Evolutionary conservation across 2,113 vertebrate species (phyloP), one percentile per base, ranked within the genome.

Genomic region (Progne subis): DNA sequence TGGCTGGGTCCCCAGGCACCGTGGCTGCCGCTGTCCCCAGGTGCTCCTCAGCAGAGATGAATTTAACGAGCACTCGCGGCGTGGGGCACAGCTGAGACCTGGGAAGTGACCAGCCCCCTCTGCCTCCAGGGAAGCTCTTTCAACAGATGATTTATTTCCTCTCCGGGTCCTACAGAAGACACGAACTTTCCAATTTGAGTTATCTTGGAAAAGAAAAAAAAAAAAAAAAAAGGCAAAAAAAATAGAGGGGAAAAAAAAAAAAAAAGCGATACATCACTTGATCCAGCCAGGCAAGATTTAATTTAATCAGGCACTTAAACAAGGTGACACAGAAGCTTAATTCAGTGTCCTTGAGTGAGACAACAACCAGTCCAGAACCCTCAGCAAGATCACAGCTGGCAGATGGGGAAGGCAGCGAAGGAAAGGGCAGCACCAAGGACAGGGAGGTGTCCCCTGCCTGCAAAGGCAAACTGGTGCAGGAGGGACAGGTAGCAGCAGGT

Each of bases 71-170:
- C 57, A 21, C 2, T 18, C 20, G 0, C 47, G 52, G 75, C 1
- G 18, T 41, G 68, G 74, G 87, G 79, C 87, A 77, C 93, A 95
- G 96, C 93, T 96, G 92, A 53, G 88, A 78, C 91, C 88, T 8
- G 60, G 39, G 28, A 67, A 41, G 47, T 56, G 86, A 86, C 60
- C n/a, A 91, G 49, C 37, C 28, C 25, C 12, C 12, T n/a, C 12
- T 59, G 61, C 43, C 56, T 53, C 60, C 6, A 5, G n/a, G 80
- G 92, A 90, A 84, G 46, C 63, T 84, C 92, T 41, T 91, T 55
- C 59, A 61, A 46, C 86, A 80, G 21, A 92, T 95, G 95, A 98
- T 98, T 98, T 98, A 98, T 98, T 92, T 97, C 97, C 97, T 98
- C 89, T 96, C 94, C 11, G 12, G 69, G 91, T 97, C 97, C 97